Evolutionary conservation across 2,113 vertebrate genomes (phyloP), one percentile per base, ranked within the genome.

Genomic region (Laterallus jamaicensis): DNA sequence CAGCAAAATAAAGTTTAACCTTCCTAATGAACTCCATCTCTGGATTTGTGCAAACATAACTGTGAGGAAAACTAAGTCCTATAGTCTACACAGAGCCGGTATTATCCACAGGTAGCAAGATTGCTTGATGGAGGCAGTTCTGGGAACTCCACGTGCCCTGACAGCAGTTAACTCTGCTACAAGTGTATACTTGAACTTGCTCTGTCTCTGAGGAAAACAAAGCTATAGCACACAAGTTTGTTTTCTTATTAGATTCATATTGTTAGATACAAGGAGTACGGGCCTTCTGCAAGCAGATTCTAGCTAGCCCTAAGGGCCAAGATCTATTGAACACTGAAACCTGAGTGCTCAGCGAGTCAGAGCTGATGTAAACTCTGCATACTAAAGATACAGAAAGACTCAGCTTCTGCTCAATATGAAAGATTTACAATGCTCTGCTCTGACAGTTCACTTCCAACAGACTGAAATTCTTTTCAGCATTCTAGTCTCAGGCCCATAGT

Each of bases 361-460:
- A 40, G 40, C 28, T 64, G 12, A 47, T 9, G 15, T 35, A 44
- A 71, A 31, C 29, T 39, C 22, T 5, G 11, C 24, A 5, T 29
- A 47, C 6, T 12, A 29, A 44, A 37, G 35, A 9, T 13, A 32
- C 0, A 2, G 37, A 47, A 42, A 28, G 18, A 2, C 2, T 32
- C 42, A 3, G 9, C 5, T 58, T 52, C 25, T 28, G 15, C 17
- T 16, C 12, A 50, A 67, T 6, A 10, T 6, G 24, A 37, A 69
- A 37, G 64, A 74, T 14, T 26, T 18, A 9, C 1, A 0, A 2
- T 5, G 13, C 3, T 66, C 6, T 29, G 16, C 24, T 44, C 2
- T 19, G 3, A 19, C 17, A 14, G 13, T 9, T 60, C 50, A 3
- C 14, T n/a, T 54, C 7, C 49, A 20, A 9, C 11, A 22, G 12